Evolutionary conservation across 2,797 vertebrate genomes (phyloP), one percentile per base, ranked within the genome.

Genomic region (Tragopan temminckii): DNA sequence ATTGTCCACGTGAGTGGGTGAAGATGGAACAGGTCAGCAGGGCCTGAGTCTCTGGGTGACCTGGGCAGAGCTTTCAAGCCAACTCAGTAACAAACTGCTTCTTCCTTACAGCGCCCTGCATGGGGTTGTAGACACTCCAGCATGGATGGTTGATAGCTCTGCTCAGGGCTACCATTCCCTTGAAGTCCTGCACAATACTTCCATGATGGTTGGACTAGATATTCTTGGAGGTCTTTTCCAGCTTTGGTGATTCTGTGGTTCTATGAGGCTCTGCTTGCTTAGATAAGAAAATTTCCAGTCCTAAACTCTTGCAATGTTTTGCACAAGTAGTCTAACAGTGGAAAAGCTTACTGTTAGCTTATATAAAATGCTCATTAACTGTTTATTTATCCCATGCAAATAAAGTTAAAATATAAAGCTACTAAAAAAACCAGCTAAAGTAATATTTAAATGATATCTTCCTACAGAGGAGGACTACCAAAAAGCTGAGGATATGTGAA

Each of bases 271-370:
- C 21, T 85, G 15, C 50, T 53, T 59, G 35, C 35, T n/a, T 36
- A 33, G 20, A 40, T 8, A 23, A 63, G 45, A 55, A 3, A 2
- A 11, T 6, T 16, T 24, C 17, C 2, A 24, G 0, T 6, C 19
- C 24, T 13, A 50, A 74, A 20, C 4, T 23, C 8, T 13, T 53
- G 36, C 31, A 53, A 46, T 7, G 4, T 9, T 31, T 36, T 86
- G 75, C 33, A 77, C 9, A 7, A 80, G 21, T 3, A 52, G 8
- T 24, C 31, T 8, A 33, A 29, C 2, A 38, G 36, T 64, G 17
- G 29, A 33, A 85, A 71, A 35, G 3, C 4, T n/a, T 55, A 35
- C 11, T 31, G 61, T 29, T 25, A 61, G 50, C 18, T 10, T n/a
- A 1, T 2, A 16, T 10, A 7, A 52, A 7, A 9, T n/a, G 13